Evolutionary conservation across 2,113 vertebrate genomes (phyloP).

Genomic region (Tetrax tetrax): DNA sequence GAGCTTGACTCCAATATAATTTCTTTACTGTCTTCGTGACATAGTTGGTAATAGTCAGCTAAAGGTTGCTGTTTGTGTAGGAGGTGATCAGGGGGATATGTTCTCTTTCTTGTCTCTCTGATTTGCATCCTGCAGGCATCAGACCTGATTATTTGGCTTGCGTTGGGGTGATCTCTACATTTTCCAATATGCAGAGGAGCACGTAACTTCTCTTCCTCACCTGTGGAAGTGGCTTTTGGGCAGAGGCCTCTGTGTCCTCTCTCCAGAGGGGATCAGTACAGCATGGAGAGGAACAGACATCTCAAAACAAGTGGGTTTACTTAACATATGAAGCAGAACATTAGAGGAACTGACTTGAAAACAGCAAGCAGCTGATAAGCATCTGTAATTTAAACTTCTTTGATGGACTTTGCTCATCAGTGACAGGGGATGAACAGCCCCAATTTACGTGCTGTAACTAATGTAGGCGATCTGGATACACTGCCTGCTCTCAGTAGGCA

Average conservation of each 20-base stretch:
- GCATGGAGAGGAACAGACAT: neutral
- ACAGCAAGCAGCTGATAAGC: neutral
- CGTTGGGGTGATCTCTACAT: neutral
- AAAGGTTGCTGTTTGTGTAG: neutral
- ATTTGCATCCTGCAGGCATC: neutral
- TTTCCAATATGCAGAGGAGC: neutral
- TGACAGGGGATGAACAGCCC: neutral
- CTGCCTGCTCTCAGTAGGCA: neutral
- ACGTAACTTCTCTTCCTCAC: neutral
- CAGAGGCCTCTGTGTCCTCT: neutral
- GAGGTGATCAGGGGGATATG: rapidly evolving
- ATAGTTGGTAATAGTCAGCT: neutral
- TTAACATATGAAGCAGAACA: neutral
- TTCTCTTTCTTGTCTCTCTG: neutral
- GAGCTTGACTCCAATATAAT: neutral
- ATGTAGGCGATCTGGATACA: neutral
- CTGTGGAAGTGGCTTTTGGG: neutral
- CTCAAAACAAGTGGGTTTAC: neutral
- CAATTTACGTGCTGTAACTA: neutral
- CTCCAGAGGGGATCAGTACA: neutral
- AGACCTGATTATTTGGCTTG: neutral
- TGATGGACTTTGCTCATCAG: neutral
- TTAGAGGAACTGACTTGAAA: neutral
- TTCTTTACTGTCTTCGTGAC: neutral
- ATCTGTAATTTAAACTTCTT: neutral